Evolutionary conservation across 2,888 invertebrate genomes (phyloP).

Genomic region (Scaptomyza caliginosa): DNA sequence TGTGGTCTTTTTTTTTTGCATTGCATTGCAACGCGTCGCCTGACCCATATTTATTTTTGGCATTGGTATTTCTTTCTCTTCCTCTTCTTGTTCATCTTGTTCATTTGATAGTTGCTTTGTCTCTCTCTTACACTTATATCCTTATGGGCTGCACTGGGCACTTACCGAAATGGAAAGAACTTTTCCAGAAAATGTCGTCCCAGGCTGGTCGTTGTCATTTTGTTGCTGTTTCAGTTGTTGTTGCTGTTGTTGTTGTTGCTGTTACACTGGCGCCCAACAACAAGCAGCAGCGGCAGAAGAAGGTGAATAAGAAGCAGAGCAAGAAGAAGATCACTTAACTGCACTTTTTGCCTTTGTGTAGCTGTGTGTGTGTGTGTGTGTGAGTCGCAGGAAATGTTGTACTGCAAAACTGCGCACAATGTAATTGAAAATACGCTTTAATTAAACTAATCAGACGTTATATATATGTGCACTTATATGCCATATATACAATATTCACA

Average conservation of each 20-base stretch:
- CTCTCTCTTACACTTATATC: background rate
- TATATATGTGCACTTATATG: slow-evolving; percentile 36
- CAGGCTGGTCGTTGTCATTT: slow-evolving; percentile 73
- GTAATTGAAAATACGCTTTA: slow-evolving; percentile 75
- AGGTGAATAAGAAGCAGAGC: background rate
- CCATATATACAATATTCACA: slow-evolving; percentile 15
- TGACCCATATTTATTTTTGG: slow-evolving; percentile 77
- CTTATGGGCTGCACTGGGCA: too few relatives aligned
- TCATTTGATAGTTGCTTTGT: background rate
- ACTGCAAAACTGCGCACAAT: slow-evolving; percentile 64
- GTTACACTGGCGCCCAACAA: slow-evolving; percentile 33
- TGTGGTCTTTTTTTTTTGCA: background rate
- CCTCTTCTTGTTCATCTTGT: background rate
- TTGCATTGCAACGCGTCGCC: slow-evolving; percentile 37
- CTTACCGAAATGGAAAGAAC: slow-evolving; percentile 76
- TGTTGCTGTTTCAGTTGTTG: too few relatives aligned
- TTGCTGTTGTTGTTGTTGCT: background rate
- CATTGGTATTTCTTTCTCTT: slow-evolving; percentile 46
- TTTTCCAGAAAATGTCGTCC: slow-evolving; percentile 74
- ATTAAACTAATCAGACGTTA: slow-evolving; percentile 75
- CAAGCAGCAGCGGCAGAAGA: background rate
- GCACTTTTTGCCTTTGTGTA: slow-evolving; percentile 38
- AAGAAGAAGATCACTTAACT: slow-evolving; percentile 44
- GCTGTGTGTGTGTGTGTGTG: slow-evolving; percentile 8
- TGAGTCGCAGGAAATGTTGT: slow-evolving; percentile 45